A percentile compares a stretch with the other conserved stretches of the same genome.
Conservation (phyloP, 1,140 invertebrate genomes). For the Adoxophyes honmai region DNA sequence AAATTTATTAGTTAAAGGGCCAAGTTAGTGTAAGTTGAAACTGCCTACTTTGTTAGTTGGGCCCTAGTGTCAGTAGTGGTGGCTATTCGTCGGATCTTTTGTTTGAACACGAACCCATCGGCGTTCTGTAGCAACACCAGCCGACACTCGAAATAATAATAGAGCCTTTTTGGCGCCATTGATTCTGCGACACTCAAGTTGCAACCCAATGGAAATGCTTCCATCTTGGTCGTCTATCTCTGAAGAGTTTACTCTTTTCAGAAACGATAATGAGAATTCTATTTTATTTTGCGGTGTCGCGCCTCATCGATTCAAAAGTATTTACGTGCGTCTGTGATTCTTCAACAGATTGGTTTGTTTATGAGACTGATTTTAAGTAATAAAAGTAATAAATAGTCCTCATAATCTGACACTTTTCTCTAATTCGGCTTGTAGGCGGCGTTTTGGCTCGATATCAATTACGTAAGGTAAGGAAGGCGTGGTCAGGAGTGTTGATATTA, state of each 20-base stretch:
- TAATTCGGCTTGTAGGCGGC: constrained; percentile 36
- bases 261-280: too few species aligned
- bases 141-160: background rate
- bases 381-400: constrained; percentile 39
- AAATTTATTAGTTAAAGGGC: constrained; percentile 52
- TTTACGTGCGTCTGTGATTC: constrained; percentile 12
- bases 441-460: constrained; percentile 66
- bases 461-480: constrained; percentile 49
- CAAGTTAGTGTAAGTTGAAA: constrained; percentile 34
- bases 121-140: background rate
- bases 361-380: constrained; percentile 75
- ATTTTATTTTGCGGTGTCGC: background rate
- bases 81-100: constrained; percentile 21
- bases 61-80: constrained; percentile 30
- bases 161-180: too few species aligned
- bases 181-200: too few species aligned
- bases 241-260: too few species aligned
- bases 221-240: too few species aligned
- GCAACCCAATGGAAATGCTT: too few species aligned
- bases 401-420: constrained; percentile 28
- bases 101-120: background rate
- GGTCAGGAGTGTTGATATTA: constrained; percentile 45
- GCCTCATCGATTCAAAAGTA: constrained; percentile 4
- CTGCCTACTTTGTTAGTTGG: constrained; percentile 30
- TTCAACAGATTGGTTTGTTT: constrained; percentile 45